phyloP scores from a whole-genome alignment of 2,113 vertebrate genomes.

The Peromyscus maniculatus region DNA sequence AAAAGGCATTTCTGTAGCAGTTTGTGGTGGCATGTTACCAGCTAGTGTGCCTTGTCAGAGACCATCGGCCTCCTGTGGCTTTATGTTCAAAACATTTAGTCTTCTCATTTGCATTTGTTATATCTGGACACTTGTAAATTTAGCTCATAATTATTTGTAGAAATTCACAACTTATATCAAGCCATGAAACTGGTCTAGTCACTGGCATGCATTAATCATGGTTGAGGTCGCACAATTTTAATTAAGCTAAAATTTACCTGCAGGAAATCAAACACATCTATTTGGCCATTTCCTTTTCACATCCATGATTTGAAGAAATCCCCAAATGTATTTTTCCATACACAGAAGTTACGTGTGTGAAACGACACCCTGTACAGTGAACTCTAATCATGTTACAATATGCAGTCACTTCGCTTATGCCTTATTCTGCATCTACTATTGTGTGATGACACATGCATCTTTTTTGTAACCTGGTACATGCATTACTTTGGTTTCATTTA shows the following conservation, averaged over 20 bases:
- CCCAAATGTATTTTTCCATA: conserved; percentile 22
- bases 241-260: conserved; percentile 50
- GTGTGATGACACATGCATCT: not conserved
- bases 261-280: not conserved
- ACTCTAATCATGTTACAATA: conserved; percentile 1
- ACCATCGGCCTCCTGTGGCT: conserved; percentile 48
- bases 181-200: conserved; percentile 58
- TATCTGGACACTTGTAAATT: conserved; percentile 39
- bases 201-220: conserved; percentile 38
- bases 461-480: conserved; percentile 18
- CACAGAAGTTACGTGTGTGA: not conserved
- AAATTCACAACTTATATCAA: not conserved
- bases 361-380: conserved; percentile 9
- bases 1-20: conserved; percentile 82
- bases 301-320: conserved; percentile 42
- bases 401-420: not conserved
- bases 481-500: conserved; percentile 55
- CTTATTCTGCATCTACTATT: not conserved
- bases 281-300: conserved; percentile 22
- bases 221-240: conserved; percentile 23
- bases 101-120: conserved; percentile 17
- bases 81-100: conserved; percentile 51
- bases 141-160: not conserved
- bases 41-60: conserved; percentile 52
- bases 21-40: conserved; percentile 58